Base-by-base conservation (phyloP, 2,797 vertebrate species). In the Chloroceryle inda region DNA sequence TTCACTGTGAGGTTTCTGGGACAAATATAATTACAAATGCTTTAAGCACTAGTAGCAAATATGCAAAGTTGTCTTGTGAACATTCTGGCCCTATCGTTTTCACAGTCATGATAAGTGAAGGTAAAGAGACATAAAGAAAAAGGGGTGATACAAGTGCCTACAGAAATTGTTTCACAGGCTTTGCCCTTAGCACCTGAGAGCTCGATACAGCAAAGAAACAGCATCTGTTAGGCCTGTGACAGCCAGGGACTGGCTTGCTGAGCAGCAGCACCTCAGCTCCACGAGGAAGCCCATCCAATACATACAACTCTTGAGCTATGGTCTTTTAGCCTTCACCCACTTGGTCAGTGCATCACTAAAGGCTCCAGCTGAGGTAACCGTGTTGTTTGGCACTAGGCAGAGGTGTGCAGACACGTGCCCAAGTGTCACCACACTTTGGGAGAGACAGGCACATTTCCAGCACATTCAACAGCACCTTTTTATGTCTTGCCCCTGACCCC, bases 251-350 rank as follows among this genome's bases (percentile, higher is more conserved):
- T 13, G 14, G 56, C 44, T 5, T 7, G 55, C 31, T 21, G 1
- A 59, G 52, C 7, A 53, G 2, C 0, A 50, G 8, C 23, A 23
- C 1, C 47, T 9, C 58, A 29, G 2, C 33, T 31, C 6, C 21
- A 35, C 38, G 29, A 8, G 52, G 59, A 72, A 56, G 22, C 58
- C 45, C 4, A 0, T 35, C 38, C 47, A 15, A 1, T 5, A 38
- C 17, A 13, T 8, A 9, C 4, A 12, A 2, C 40, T 29, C 3
- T 1, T 26, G 35, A 16, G 26, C 22, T 15, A 0, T 0, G 0
- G 5, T 13, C 55, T 63, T 71, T 50, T 5, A 37, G 8, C 8
- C 63, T 11, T 26, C 50, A 13, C 27, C 49, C 64, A 3, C 26
- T 27, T 63, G 63, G 17, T 31, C 42, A 20, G 24, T 24, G 1